Evolutionary conservation across 2,113 vertebrate genomes (phyloP).

Genomic region (Ciconia stormi): DNA sequence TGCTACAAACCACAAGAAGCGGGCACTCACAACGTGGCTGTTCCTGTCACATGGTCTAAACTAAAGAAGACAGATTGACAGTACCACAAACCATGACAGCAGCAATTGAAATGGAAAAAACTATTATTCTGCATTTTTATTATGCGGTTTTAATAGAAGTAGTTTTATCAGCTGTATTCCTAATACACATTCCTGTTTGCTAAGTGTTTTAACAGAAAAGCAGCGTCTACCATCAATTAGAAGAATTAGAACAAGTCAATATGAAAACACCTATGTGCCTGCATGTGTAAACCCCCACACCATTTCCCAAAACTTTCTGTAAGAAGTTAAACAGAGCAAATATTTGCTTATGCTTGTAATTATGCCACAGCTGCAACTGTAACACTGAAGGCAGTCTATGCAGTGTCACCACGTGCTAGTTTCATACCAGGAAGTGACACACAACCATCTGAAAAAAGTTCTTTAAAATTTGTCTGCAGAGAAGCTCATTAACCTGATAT

Average conservation of each 20-base stretch:
- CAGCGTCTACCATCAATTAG: not conserved
- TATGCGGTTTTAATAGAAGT: not conserved
- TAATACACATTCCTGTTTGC: not conserved
- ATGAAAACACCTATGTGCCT: not conserved
- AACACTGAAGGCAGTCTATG: not conserved
- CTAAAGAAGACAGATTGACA: not conserved
- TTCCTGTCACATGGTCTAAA: not conserved
- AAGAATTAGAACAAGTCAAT: not conserved
- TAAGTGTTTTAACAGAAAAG: not conserved
- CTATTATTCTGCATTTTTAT: not conserved
- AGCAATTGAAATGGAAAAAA: not conserved
- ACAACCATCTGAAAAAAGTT: not conserved
- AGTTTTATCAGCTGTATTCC: not conserved
- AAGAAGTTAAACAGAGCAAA: not conserved
- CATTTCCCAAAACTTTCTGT: not conserved
- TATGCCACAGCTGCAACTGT: not conserved
- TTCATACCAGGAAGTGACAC: slow-evolving; percentile 26
- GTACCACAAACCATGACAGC: not conserved
- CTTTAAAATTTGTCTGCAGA: not conserved
- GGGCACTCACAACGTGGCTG: not conserved
- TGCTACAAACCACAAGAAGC: not conserved
- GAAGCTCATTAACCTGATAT: not conserved
- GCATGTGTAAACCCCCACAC: not conserved
- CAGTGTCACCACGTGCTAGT: not conserved
- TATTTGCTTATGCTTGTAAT: not conserved